Base-by-base conservation (phyloP, 2,797 vertebrate genomes). In the Rhynchonycteris naso region DNA sequence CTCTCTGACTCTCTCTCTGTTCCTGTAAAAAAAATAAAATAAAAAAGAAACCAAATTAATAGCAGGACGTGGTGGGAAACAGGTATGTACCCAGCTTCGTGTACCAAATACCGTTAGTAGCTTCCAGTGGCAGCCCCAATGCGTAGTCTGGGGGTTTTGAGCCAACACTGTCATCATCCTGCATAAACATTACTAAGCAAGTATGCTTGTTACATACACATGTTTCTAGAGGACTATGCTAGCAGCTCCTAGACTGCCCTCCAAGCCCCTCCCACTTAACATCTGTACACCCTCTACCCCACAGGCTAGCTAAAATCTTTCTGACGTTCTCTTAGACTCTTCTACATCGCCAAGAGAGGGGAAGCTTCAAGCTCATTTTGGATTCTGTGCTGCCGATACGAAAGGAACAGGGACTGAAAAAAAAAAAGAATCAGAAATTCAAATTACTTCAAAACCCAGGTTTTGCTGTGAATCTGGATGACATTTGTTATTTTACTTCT, bases 401-500 rank as follows among this genome's bases (percentile, higher is more conserved):
- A 87, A 87, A 13, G 15, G 4, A 93, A 21, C 7, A 0, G 26
- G 16, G 24, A 24, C 19, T 30, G 21, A 85, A 52, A 58, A 54
- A 58, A 54, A 52, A 59, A 74, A 74, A 61, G 54, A 68, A 85
- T 14, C 14, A 2, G 13, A 75, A 90, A 93, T 74, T 71, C 68
- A 93, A 86, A 90, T 58, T n/a, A 54, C 54, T 92, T 90, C 16
- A 81, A 71, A 61, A 74, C 2, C 19, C 21, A 47, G 24, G 50
- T 91, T 92, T 84, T 35, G 3, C n/a, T 74, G 47, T 71, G 66
- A 84, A 75, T 50, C 52, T 52, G 43, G 54, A 72, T 80, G 54
- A 61, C 72, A 82, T 74, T 19, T 85, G 58, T 87, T 78, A 30
- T 2, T 69, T 95, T 87, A 68, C 65, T 88, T 91, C 80, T 78